Evolutionary conservation across 2,888 invertebrate species (phyloP).

Genomic region (Quadroppia sp.): DNA sequence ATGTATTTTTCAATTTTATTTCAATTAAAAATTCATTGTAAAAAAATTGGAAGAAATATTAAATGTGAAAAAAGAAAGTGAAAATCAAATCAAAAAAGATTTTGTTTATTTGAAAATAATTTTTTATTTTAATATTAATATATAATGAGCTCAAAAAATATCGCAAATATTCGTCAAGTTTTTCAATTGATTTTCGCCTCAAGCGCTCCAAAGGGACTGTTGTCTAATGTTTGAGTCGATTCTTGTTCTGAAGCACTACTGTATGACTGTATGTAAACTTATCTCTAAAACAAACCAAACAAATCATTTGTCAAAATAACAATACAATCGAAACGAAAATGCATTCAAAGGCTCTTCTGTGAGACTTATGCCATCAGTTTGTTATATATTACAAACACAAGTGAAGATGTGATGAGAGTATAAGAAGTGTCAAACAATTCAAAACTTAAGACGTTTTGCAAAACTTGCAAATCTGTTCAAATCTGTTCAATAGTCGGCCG

Average conservation of each 20-base stretch:
- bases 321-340: constrained; percentile 26
- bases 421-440: constrained; percentile 1
- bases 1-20: background rate
- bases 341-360: background rate
- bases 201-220: background rate
- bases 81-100: background rate
- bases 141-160: too few relatives aligned
- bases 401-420: constrained; percentile 15
- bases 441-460: constrained; percentile 1
- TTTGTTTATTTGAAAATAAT: constrained; percentile 1
- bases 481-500: background rate
- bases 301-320: constrained; percentile 37
- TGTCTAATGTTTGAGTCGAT: background rate
- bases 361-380: constrained; percentile 16
- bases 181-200: background rate
- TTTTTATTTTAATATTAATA: background rate
- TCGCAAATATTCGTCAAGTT: background rate
- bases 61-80: background rate
- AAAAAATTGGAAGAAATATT: background rate
- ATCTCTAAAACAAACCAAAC: constrained; percentile 33
- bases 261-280: constrained; percentile 30
- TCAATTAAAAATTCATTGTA: background rate
- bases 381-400: constrained; percentile 34
- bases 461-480: constrained; percentile 8
- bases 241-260: background rate